phyloP scores from a whole-genome alignment of 2,888 invertebrate species.

The Drosophila prolongata region DNA sequence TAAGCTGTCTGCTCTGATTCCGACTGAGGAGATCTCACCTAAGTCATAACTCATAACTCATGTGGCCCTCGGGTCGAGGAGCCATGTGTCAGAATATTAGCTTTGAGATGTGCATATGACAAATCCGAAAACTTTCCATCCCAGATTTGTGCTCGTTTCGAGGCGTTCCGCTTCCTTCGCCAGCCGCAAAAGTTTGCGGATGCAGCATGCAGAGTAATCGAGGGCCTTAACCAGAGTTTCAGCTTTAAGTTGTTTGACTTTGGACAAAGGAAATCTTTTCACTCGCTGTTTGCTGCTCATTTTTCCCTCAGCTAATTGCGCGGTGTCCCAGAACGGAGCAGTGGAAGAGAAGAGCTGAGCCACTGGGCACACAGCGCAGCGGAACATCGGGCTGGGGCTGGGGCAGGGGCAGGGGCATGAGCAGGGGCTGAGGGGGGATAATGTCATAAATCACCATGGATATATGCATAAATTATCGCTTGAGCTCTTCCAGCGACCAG shows the following conservation, averaged over 20 bases:
- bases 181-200: slow-evolving; percentile 52
- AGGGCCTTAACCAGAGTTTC: slow-evolving; percentile 24
- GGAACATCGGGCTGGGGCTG: not conserved
- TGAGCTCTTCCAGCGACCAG: slow-evolving; percentile 47
- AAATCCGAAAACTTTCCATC: slow-evolving; percentile 69
- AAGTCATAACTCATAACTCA: slow-evolving; percentile 41
- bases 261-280: slow-evolving; percentile 37
- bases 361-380: slow-evolving; percentile 53
- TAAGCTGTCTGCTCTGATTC: slow-evolving; percentile 40
- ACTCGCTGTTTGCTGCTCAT: slow-evolving; percentile 57
- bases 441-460: slow-evolving; percentile 76
- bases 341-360: slow-evolving; percentile 63
- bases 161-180: slow-evolving; percentile 30
- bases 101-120: slow-evolving; percentile 69
- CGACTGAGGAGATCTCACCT: slow-evolving; percentile 39
- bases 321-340: slow-evolving; percentile 51
- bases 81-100: slow-evolving; percentile 58
- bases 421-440: slow-evolving; percentile 27
- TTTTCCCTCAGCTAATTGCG: slow-evolving; percentile 72
- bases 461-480: slow-evolving; percentile 79
- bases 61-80: slow-evolving; percentile 36
- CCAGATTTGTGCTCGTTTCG: slow-evolving; percentile 41
- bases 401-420: too few species aligned
- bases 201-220: slow-evolving; percentile 9
- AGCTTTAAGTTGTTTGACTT: slow-evolving; percentile 66